These are phyloP conservation scores for Parapristionchus giblindavisi DNA, from an alignment of 2,888 invertebrate genomes.

Conservation along the genomic window DNA sequence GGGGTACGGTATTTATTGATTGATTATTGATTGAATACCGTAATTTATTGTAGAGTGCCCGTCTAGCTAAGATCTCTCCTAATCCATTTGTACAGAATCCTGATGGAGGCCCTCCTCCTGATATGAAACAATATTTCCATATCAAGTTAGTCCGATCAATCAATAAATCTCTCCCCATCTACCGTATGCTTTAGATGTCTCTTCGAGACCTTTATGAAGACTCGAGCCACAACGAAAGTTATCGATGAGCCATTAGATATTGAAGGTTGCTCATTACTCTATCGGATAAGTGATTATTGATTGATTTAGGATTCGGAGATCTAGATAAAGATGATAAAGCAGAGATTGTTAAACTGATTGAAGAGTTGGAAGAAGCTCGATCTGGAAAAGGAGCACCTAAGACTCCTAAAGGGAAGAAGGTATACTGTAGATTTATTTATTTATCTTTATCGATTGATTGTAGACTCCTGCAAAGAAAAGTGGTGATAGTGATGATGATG, in stretches of 20 bases:
- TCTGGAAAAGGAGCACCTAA: slow-evolving; percentile 22
- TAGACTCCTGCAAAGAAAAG: slow-evolving; percentile 27
- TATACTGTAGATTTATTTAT: background rate
- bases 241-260: slow-evolving; percentile 82
- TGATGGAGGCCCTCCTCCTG: slow-evolving; percentile 73
- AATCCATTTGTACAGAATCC: slow-evolving; percentile 80
- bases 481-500: slow-evolving; percentile 3
- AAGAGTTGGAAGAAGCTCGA: slow-evolving; percentile 45
- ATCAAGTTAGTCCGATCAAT: background rate
- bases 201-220: slow-evolving; percentile 82
- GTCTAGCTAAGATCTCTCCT: slow-evolving; percentile 81
- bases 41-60: no score
- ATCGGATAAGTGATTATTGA: background rate
- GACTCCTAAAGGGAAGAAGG: slow-evolving; percentile 30
- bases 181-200: slow-evolving; percentile 74
- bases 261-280: slow-evolving; percentile 71
- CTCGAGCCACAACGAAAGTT: slow-evolving; percentile 83
- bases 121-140: slow-evolving; percentile 88
- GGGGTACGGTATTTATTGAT: slow-evolving; percentile 48
- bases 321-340: slow-evolving; percentile 46
- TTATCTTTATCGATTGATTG: background rate
- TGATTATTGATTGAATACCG: no score
- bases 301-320: slow-evolving; percentile 40
- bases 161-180: background rate
- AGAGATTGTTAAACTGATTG: slow-evolving; percentile 49